Percentiles rank a stretch among this genome's conserved stretches.
Conservation (phyloP, 2,888 invertebrate species). For the Phrixothrix hirtus region DNA sequence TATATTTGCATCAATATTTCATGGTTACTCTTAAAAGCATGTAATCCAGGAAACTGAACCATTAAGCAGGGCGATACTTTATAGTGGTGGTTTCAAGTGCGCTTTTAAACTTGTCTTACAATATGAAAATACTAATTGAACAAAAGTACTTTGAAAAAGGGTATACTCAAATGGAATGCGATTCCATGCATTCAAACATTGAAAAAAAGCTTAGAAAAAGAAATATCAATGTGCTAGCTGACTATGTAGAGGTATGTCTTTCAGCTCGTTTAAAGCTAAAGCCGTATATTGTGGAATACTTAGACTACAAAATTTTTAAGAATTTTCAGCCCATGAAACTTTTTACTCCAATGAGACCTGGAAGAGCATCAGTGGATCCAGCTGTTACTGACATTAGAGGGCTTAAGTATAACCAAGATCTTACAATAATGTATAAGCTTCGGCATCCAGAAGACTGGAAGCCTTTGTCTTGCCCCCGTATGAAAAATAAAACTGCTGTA, state of each 20-base stretch:
- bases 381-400: constrained; percentile 2
- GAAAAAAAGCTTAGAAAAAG: constrained; percentile 5
- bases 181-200: constrained; percentile 1
- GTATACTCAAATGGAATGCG: constrained; percentile 8
- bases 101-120: neutral
- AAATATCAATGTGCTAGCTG: constrained; percentile 5
- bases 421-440: constrained; percentile 2
- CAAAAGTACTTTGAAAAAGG: constrained; percentile 5
- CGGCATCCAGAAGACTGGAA: constrained; percentile 1
- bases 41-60: neutral
- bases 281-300: constrained; percentile 3
- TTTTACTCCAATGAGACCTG: constrained; percentile 2
- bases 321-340: neutral
- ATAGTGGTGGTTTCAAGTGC: constrained; percentile 8
- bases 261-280: constrained; percentile 4
- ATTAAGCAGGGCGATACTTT: constrained; percentile 6
- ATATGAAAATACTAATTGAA: neutral
- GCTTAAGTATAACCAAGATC: constrained; percentile 2
- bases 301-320: constrained; percentile 1
- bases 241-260: constrained; percentile 2
- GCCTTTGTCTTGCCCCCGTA: neutral
- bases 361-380: constrained; percentile 1
- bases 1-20: constrained; percentile 1
- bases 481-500: neutral
- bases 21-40: constrained; percentile 2